Evolutionary conservation across 1,140 invertebrate genomes (phyloP).

Genomic region (Lordiphosa collinella): DNA sequence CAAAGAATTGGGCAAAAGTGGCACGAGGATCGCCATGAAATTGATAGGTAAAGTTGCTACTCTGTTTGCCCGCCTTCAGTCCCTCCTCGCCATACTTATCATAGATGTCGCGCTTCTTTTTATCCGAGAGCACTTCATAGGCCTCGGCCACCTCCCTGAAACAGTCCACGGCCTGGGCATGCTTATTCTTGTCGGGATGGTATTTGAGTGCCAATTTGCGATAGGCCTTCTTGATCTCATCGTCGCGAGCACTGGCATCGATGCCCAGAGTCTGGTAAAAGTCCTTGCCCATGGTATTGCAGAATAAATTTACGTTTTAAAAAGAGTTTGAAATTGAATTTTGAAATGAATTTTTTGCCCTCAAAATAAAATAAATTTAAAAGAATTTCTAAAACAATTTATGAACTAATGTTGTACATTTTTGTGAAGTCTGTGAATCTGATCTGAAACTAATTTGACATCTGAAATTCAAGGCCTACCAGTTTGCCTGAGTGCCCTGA

Average conservation of each 20-base stretch:
- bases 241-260: constrained; percentile 89
- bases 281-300: constrained; percentile 28
- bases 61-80: too few relatives aligned
- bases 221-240: constrained; percentile 95
- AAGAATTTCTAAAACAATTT: too few relatives aligned
- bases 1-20: constrained; percentile 91
- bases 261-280: constrained; percentile 88
- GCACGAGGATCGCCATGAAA: constrained; percentile 89
- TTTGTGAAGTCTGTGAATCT: too few relatives aligned
- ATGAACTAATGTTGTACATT: too few relatives aligned
- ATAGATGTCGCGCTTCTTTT: constrained; percentile 94
- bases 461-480: too few relatives aligned
- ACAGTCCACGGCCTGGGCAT: constrained; percentile 90
- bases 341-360: too few relatives aligned
- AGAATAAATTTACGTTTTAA: too few relatives aligned
- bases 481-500: too few relatives aligned
- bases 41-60: too few relatives aligned
- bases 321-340: too few relatives aligned
- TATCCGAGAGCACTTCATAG: constrained; percentile 91
- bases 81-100: constrained; percentile 95
- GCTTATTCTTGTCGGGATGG: constrained; percentile 95
- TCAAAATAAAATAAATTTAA: too few relatives aligned
- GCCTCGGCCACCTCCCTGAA: constrained; percentile 96
- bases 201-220: constrained; percentile 91
- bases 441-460: too few relatives aligned